A percentile compares a stretch with the other conserved stretches of the same genome.
Conservation (phyloP, 2,888 invertebrate species). For the Fragum whitleyi region DNA sequence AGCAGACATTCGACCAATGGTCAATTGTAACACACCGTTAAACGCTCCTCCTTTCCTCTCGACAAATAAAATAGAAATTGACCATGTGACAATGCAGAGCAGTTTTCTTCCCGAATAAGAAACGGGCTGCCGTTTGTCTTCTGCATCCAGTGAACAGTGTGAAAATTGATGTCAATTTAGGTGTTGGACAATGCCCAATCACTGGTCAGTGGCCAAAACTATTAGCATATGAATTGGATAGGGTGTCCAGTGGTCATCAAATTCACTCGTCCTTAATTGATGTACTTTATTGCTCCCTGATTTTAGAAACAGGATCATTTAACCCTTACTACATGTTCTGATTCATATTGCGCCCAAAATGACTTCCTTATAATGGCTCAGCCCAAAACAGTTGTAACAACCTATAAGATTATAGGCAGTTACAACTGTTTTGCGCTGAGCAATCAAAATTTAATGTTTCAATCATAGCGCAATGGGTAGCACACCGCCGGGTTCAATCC, state of each 20-base stretch:
- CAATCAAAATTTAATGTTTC: too few relatives aligned
- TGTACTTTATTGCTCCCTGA: conserved; percentile 2
- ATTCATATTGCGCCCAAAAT: too few relatives aligned
- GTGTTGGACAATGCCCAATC: neutral
- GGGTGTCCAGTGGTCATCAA: conserved; percentile 18
- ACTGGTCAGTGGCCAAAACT: conserved; percentile 5
- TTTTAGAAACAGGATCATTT: neutral
- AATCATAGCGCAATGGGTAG: too few relatives aligned
- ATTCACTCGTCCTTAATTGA: conserved; percentile 2
- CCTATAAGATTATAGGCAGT: too few relatives aligned
- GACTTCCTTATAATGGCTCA: too few relatives aligned
- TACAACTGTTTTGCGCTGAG: too few relatives aligned
- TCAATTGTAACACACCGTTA: conserved; percentile 11
- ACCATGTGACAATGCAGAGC: conserved; percentile 10
- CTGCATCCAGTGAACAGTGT: neutral
- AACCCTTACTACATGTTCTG: neutral
- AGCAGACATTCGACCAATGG: neutral
- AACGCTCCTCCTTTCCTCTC: conserved; percentile 3
- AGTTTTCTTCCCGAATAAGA: conserved; percentile 5
- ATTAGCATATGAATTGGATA: conserved; percentile 12
- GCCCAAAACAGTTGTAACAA: too few relatives aligned
- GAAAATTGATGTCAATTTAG: neutral
- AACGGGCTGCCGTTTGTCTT: neutral
- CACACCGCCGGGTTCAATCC: too few relatives aligned
- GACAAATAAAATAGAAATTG: conserved; percentile 18